Percentiles rank a stretch among this genome's conserved stretches.
Conservation (phyloP, 2,888 invertebrate genomes). For the Hermaeophaga mercurialis region DNA sequence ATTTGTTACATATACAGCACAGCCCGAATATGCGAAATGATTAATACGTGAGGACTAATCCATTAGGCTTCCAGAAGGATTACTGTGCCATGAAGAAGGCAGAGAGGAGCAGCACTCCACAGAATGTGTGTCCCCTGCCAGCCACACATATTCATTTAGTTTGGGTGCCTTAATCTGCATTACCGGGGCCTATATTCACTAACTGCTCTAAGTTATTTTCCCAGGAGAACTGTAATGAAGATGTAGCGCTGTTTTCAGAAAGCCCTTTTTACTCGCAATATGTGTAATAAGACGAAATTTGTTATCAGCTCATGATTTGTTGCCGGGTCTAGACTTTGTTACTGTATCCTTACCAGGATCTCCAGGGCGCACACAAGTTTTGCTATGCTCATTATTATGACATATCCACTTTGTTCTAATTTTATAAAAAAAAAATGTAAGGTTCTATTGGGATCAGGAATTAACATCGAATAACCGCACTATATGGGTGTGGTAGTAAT, state of each 20-base stretch:
- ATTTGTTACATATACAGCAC: slow-evolving; percentile 15
- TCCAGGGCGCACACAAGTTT: no score
- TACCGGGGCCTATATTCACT: slow-evolving; percentile 29
- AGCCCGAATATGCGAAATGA: slow-evolving; percentile 24
- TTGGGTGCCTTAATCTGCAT: slow-evolving; percentile 29
- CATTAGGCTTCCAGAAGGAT: slow-evolving; percentile 37
- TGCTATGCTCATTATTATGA: no score
- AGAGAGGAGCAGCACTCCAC: slow-evolving; percentile 22
- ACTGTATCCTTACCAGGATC: no score
- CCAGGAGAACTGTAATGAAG: slow-evolving; percentile 25
- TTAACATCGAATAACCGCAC: no score
- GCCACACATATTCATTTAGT: slow-evolving; percentile 39
- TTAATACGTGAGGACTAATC: slow-evolving; percentile 34
- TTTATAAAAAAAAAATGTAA: no score
- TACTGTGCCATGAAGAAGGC: slow-evolving; percentile 20
- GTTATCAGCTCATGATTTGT: slow-evolving; percentile 21
- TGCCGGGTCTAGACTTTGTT: no score
- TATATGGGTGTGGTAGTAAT: no score
- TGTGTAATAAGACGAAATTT: slow-evolving; percentile 22
- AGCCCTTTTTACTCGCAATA: slow-evolving; percentile 25
- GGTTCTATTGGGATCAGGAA: no score
- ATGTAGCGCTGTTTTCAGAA: slow-evolving; percentile 23
- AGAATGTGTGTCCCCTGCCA: slow-evolving; percentile 34
- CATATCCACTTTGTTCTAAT: no score
- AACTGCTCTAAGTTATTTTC: slow-evolving; percentile 32